These are phyloP conservation scores for Mesochorus sp. DNA, from an alignment of 2,888 invertebrate species.

Conservation along the genomic window DNA sequence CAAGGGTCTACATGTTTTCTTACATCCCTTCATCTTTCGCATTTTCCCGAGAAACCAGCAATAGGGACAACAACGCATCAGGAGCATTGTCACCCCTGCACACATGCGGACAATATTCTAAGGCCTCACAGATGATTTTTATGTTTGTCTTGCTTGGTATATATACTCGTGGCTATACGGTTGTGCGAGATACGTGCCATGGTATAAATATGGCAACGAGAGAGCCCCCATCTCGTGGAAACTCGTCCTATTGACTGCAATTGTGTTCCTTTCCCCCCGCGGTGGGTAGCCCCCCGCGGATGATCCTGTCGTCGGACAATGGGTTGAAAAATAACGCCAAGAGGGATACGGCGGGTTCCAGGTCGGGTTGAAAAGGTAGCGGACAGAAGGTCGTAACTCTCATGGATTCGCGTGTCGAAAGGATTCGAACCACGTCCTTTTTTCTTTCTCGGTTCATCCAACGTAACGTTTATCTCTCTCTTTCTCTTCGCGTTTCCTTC, in stretches of 20 bases:
- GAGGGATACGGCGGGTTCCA: slow-evolving; percentile 48
- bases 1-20: slow-evolving; percentile 4
- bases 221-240: slow-evolving; percentile 44
- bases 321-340: slow-evolving; percentile 73
- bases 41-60: slow-evolving; percentile 36
- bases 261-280: slow-evolving; percentile 42
- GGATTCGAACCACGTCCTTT: slow-evolving; percentile 41
- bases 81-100: slow-evolving; percentile 40
- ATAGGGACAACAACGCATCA: slow-evolving; percentile 36
- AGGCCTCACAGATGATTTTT: background rate
- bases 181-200: slow-evolving; percentile 40
- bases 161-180: background rate
- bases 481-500: slow-evolving; percentile 13
- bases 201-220: slow-evolving; percentile 48
- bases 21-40: background rate
- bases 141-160: slow-evolving; percentile 24
- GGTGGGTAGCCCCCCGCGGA: slow-evolving; percentile 66
- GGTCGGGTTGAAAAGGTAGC: slow-evolving; percentile 68
- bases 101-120: background rate
- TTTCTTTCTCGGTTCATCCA: slow-evolving; percentile 22
- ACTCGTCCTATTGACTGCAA: slow-evolving; percentile 61
- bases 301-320: slow-evolving; percentile 72
- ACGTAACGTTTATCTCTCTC: slow-evolving; percentile 23
- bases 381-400: slow-evolving; percentile 25
- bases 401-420: slow-evolving; percentile 51